Evolutionary conservation across 1,140 invertebrate species (phyloP).

Genomic region (Heliothis virescens): DNA sequence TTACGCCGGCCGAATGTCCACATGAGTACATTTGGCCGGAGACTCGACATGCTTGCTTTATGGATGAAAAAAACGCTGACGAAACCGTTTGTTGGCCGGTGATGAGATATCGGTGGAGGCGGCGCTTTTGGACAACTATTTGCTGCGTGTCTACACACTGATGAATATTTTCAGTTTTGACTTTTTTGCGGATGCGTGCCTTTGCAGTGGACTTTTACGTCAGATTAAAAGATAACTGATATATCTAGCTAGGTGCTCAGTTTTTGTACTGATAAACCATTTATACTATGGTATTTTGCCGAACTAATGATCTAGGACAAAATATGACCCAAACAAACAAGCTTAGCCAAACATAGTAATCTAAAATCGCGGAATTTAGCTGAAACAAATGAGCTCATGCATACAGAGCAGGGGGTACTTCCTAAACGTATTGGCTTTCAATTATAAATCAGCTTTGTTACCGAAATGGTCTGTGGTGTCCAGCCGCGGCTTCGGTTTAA

Average conservation of each 20-base stretch:
- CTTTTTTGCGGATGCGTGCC: background rate
- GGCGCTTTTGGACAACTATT: conserved; percentile 34
- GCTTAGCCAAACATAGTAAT: conserved; percentile 24
- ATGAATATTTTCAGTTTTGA: conserved; percentile 24
- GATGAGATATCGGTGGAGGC: conserved; percentile 31
- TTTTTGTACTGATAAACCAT: no score
- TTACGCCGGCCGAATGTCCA: conserved; percentile 43
- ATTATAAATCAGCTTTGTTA: conserved; percentile 41
- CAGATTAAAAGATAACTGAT: background rate
- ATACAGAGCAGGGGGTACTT: conserved; percentile 29
- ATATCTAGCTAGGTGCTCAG: background rate
- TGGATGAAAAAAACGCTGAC: conserved; percentile 48
- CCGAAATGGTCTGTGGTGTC: conserved; percentile 29
- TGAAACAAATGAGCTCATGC: conserved; percentile 38
- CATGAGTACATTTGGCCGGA: conserved; percentile 38
- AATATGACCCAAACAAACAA: no score
- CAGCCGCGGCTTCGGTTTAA: conserved; percentile 36
- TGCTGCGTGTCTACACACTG: conserved; percentile 17
- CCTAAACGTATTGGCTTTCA: conserved; percentile 41
- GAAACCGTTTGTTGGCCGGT: conserved; percentile 31
- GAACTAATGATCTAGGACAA: no score
- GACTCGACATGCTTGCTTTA: conserved; percentile 34
- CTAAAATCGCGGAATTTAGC: conserved; percentile 23
- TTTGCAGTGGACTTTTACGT: background rate
- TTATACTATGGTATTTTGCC: no score